A percentile compares a stretch with the other conserved stretches of the same genome.
These are phyloP conservation scores for Ametastegia equiseti DNA, from an alignment of 2,888 invertebrate genomes.

Conservation along the genomic window DNA sequence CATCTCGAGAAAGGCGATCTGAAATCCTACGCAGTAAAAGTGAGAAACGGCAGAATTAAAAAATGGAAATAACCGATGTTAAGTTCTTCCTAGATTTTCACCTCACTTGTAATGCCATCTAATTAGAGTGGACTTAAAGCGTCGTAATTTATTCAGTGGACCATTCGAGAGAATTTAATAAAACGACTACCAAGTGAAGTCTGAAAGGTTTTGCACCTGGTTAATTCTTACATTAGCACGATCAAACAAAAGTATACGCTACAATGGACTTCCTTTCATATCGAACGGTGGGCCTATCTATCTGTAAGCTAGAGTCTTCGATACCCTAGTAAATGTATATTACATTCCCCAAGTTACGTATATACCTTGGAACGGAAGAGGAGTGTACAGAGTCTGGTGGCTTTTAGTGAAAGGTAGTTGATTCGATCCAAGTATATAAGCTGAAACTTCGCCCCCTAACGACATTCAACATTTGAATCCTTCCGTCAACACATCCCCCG, in stretches of 20 bases:
- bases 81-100: neutral
- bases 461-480: conserved; percentile 65
- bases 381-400: conserved; percentile 9
- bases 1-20: neutral
- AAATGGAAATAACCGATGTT: neutral
- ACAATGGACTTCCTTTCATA: conserved; percentile 43
- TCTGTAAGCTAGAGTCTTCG: neutral
- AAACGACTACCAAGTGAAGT: neutral
- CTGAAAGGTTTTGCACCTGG: neutral
- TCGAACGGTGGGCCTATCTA: neutral
- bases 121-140: neutral
- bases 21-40: neutral
- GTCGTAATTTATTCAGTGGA: neutral
- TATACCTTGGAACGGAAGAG: conserved; percentile 40
- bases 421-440: conserved; percentile 72
- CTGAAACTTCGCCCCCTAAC: conserved; percentile 58
- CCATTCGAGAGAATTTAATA: neutral
- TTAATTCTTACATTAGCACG: neutral
- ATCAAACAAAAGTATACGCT: conserved; percentile 10
- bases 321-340: neutral
- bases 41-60: neutral
- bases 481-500: conserved; percentile 41
- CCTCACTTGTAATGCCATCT: neutral
- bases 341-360: conserved; percentile 39
- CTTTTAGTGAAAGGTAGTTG: conserved; percentile 71